Conservation (phyloP, 2,888 invertebrate species). For the Drosophila fulvimacula region DNA sequence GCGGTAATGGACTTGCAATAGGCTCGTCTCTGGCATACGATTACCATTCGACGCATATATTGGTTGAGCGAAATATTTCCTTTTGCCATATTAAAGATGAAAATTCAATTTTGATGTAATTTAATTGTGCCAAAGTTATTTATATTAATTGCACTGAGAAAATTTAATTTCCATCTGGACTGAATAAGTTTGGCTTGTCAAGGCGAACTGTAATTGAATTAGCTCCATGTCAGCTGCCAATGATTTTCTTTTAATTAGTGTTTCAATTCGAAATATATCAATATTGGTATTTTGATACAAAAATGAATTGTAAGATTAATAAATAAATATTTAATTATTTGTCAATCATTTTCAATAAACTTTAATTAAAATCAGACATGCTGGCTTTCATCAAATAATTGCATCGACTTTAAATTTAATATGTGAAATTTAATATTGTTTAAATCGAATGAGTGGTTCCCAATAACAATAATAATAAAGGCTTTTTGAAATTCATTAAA, state of each 20-base stretch:
- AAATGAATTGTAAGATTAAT: neutral
- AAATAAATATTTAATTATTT: neutral
- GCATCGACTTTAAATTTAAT: too few relatives aligned
- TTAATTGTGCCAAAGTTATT: neutral
- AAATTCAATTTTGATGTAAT: slow-evolving; percentile 18
- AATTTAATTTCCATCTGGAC: neutral
- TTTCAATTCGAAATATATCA: neutral
- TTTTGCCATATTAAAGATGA: slow-evolving; percentile 12
- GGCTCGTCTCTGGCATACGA: slow-evolving; percentile 28
- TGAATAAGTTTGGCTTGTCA: neutral
- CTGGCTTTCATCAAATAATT: too few relatives aligned
- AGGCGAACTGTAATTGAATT: neutral
- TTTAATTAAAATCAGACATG: too few relatives aligned
- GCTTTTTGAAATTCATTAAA: too few relatives aligned
- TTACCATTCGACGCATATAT: slow-evolving; percentile 31
- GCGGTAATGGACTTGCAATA: slow-evolving; percentile 62
- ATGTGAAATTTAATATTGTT: too few relatives aligned
- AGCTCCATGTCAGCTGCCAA: neutral
- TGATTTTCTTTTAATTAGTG: neutral
- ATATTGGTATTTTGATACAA: neutral
- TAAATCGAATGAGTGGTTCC: too few relatives aligned
- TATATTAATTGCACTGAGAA: neutral
- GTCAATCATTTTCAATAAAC: too few relatives aligned
- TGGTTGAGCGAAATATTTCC: slow-evolving; percentile 13
- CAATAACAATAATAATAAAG: too few relatives aligned